Percentiles rank a stretch among this genome's conserved stretches.
phyloP scores from a whole-genome alignment of 2,113 vertebrate species.

The Megaleporinus macrocephalus region DNA sequence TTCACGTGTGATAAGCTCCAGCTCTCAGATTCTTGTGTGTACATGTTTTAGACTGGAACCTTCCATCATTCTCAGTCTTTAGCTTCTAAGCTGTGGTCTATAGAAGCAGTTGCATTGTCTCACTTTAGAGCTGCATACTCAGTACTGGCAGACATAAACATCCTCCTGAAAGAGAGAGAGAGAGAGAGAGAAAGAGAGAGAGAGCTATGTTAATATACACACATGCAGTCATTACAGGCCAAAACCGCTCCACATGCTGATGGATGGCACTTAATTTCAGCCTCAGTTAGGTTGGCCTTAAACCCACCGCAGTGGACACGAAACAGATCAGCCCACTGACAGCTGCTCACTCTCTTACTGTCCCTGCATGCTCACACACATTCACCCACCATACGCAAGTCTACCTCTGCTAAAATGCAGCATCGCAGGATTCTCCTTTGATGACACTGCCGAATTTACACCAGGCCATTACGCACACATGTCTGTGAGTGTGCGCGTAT shows the following conservation, averaged over 20 bases:
- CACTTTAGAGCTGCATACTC: conserved; percentile 29
- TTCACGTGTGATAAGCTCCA: conserved; percentile 18
- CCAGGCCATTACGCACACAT: conserved; percentile 1
- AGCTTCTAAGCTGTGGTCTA: not conserved
- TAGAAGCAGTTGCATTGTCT: conserved; percentile 42
- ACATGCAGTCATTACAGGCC: conserved; percentile 50
- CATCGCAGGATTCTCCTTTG: conserved; percentile 44
- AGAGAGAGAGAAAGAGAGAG: conserved; percentile 37
- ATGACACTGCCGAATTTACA: conserved; percentile 40
- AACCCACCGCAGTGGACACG: conserved; percentile 31
- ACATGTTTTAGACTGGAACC: not conserved
- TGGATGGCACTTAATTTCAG: conserved; percentile 57
- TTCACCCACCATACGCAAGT: not conserved
- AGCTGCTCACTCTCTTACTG: not conserved
- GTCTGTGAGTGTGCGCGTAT: not conserved
- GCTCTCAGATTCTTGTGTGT: not conserved
- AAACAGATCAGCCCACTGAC: conserved; percentile 35
- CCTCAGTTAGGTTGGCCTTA: conserved; percentile 46
- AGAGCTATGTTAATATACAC: conserved; percentile 48
- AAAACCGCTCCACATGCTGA: conserved; percentile 48
- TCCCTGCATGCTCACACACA: not conserved
- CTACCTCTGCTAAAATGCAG: conserved; percentile 24
- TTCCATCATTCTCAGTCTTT: not conserved
- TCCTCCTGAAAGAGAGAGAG: conserved; percentile 47
- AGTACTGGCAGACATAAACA: conserved; percentile 51